These are phyloP conservation scores for Ophioderma brevispina DNA, from an alignment of 35 echinoderm and acorn worm genomes.

Conservation along the genomic window DNA sequence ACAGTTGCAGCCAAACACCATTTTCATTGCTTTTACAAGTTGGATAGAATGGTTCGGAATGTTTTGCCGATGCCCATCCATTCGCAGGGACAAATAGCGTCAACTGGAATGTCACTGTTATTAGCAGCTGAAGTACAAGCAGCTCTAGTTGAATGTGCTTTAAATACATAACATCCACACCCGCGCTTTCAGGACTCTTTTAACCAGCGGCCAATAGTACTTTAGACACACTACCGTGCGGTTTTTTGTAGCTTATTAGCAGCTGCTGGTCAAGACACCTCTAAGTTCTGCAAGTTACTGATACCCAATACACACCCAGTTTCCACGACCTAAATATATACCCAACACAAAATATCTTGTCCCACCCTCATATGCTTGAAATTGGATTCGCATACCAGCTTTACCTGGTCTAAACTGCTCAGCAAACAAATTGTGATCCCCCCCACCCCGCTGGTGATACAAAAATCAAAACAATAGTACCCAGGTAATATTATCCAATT, in stretches of 20 bases:
- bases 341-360: neutral
- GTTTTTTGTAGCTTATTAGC: neutral
- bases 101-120: constrained; percentile 20
- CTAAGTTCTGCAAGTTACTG: neutral
- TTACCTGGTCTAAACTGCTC: constrained; percentile 31
- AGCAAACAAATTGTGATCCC: too few relatives aligned
- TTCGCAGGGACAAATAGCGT: constrained; percentile 50
- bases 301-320: neutral
- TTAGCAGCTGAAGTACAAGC: constrained; percentile 49
- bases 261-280: neutral
- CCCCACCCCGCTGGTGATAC: too few relatives aligned
- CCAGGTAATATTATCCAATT: neutral
- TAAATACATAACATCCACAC: constrained; percentile 54
- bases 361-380: neutral
- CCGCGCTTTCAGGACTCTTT: constrained; percentile 41
- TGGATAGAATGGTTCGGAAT: constrained; percentile 64
- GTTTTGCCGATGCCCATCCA: constrained; percentile 59
- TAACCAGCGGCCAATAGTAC: neutral
- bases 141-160: constrained; percentile 61
- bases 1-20: too few relatives aligned
- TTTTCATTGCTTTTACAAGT: neutral
- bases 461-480: neutral
- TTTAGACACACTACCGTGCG: neutral
- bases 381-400: neutral
- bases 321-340: neutral